Evolutionary conservation across 2,888 invertebrate species (phyloP), one percentile per base, ranked within the genome.

Genomic region (Hylaea fasciaria): DNA sequence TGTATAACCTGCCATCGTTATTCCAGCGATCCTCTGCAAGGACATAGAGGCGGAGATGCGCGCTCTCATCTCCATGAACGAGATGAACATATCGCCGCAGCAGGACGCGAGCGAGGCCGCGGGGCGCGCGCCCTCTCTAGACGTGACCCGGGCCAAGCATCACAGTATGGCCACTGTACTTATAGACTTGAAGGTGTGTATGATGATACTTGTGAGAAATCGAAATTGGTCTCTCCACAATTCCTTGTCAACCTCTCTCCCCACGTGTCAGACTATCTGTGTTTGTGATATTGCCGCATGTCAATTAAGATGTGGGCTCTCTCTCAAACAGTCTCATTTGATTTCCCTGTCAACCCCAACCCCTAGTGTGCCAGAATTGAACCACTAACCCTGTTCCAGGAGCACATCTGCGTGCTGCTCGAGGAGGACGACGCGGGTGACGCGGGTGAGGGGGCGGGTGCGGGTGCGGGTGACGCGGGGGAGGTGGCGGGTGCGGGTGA

Each of bases 1-100:
- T 4, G 3, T 9, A 9, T 7, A 10, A 1, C 32, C 1, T 32
- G 10, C 9, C 10, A 0, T 12, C 37, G 1, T 2, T 44, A 41
- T 48, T 29, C 0, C 71, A 90, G 91, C 80, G 2, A 76, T 90
- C 1, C 81, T 91, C 8, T 88, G 89, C 66, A 90, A 89, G 49
- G 84, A 88, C 62, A 83, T 89, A 35, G 81, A 86, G 37, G 59
- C 66, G 0, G 64, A 67, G 32, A 55, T 64, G 60, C 62, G 55
- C 9, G 45, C 59, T 0, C 28, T 67, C 7, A 35, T 65, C 10
- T 62, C 65, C 0, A n/a, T 66, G 17, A 62, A 59, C 46, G 62
- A 65, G 45, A 45, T 59, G 63, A 48, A 46, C 0, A 12, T 37
- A 14, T n/a, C 53, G 7, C 37, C 1, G 10, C 37, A n/a, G n/a